Evolutionary conservation across 1,140 invertebrate genomes (phyloP).

Genomic region (Meteorus sp.): DNA sequence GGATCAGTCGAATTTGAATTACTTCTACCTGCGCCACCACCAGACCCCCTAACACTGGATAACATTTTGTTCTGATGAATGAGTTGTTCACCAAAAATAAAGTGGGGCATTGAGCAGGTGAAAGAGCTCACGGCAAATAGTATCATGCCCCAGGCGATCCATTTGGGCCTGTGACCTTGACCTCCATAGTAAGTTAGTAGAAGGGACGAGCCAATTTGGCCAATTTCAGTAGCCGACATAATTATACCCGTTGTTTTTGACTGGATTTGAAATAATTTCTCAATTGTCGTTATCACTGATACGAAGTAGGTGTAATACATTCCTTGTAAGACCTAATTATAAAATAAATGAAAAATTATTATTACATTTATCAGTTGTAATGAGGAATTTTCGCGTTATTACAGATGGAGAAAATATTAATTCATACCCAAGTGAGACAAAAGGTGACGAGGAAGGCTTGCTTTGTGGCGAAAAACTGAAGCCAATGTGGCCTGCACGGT

Average conservation of each 20-base stretch:
- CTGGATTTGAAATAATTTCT: conserved; percentile 94
- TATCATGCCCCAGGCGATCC: conserved; percentile 93
- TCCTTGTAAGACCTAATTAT: conserved; percentile 75
- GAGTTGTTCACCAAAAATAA: conserved; percentile 75
- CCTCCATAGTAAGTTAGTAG: conserved; percentile 92
- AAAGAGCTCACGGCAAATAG: conserved; percentile 86
- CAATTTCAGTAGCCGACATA: conserved; percentile 92
- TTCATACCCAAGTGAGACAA: conserved; percentile 75
- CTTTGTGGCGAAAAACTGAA: conserved; percentile 82
- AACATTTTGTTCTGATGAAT: conserved; percentile 67
- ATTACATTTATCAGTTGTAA: background rate
- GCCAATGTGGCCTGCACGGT: conserved; percentile 69
- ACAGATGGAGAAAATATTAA: background rate
- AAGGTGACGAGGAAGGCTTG: conserved; percentile 86
- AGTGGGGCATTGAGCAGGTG: conserved; percentile 82
- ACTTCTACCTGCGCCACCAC: conserved; percentile 30
- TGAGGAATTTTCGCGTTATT: no score
- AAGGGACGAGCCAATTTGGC: conserved; percentile 86
- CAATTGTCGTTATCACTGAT: conserved; percentile 94
- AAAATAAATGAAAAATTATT: conserved; percentile 5
- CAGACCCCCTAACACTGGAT: conserved; percentile 51
- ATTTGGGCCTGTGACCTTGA: conserved; percentile 90
- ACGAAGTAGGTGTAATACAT: conserved; percentile 97
- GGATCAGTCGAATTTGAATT: conserved; percentile 44
- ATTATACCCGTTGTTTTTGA: conserved; percentile 93